A percentile compares a stretch with the other conserved stretches of the same genome.
Conservation (phyloP, 2,888 invertebrate species). For the Phalangium opilio region DNA sequence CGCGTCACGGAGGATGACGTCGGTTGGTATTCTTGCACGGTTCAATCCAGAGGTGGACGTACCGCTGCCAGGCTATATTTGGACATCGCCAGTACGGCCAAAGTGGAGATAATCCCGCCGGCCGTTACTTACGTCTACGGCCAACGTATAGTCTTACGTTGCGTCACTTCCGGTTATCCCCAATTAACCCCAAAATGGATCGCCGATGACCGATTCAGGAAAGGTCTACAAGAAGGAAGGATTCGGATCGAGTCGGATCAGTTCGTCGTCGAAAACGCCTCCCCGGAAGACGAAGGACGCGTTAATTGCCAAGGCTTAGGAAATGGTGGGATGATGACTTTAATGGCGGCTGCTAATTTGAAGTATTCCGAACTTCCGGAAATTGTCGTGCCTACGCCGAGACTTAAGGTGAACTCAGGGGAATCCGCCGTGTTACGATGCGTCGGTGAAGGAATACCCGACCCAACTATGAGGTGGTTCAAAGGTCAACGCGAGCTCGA, state of each 20-base stretch:
- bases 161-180: no score
- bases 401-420: constrained; percentile 13
- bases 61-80: background rate
- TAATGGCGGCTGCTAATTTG: no score
- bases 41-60: constrained; percentile 36
- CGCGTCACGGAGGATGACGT: constrained; percentile 31
- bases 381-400: constrained; percentile 8
- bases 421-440: constrained; percentile 22
- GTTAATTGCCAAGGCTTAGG: background rate
- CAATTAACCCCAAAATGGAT: no score
- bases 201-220: no score
- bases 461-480: constrained; percentile 25
- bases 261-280: no score
- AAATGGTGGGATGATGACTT: background rate
- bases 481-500: constrained; percentile 14
- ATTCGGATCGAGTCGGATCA: no score
- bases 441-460: constrained; percentile 26
- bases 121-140: no score
- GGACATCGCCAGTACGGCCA: no score
- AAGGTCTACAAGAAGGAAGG: no score
- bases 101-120: no score
- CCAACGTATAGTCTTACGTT: no score
- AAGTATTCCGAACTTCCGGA: constrained; percentile 10
- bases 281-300: background rate
- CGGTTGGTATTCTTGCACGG: constrained; percentile 36